phyloP scores from a whole-genome alignment of 2,888 invertebrate genomes.

The Helleia helle region DNA sequence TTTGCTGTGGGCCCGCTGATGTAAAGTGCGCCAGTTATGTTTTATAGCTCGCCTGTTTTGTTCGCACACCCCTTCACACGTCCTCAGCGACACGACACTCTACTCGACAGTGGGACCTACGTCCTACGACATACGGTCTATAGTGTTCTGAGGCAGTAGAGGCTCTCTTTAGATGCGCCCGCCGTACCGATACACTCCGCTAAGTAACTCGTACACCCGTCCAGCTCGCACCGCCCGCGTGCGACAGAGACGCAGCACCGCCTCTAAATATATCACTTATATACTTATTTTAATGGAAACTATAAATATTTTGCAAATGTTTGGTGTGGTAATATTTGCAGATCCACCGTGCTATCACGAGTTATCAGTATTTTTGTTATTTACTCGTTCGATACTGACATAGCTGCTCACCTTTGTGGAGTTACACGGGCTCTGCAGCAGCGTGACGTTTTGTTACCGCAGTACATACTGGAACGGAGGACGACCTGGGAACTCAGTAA shows the following conservation, averaged over 20 bases:
- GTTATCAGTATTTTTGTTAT: no score
- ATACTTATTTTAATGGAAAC: constrained; percentile 7
- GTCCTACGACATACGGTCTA: not conserved
- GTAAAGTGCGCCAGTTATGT: constrained; percentile 29
- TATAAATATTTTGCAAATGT: no score
- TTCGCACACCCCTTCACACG: constrained; percentile 14
- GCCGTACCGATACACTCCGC: not conserved
- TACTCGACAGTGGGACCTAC: not conserved
- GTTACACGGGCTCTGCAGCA: no score
- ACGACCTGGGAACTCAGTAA: no score
- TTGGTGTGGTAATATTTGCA: no score
- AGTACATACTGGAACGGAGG: no score
- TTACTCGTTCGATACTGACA: no score
- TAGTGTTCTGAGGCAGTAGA: not conserved
- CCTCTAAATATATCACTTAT: not conserved
- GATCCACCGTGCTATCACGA: no score
- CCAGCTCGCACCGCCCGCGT: not conserved
- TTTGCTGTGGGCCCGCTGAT: constrained; percentile 29
- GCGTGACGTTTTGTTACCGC: no score
- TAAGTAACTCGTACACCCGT: not conserved
- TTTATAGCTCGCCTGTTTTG: constrained; percentile 26
- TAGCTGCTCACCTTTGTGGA: no score
- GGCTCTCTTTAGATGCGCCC: not conserved
- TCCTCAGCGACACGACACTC: not conserved
- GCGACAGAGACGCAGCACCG: not conserved